Evolutionary conservation across 2,113 vertebrate genomes (phyloP).

Genomic region (Barnardius zonarius): DNA sequence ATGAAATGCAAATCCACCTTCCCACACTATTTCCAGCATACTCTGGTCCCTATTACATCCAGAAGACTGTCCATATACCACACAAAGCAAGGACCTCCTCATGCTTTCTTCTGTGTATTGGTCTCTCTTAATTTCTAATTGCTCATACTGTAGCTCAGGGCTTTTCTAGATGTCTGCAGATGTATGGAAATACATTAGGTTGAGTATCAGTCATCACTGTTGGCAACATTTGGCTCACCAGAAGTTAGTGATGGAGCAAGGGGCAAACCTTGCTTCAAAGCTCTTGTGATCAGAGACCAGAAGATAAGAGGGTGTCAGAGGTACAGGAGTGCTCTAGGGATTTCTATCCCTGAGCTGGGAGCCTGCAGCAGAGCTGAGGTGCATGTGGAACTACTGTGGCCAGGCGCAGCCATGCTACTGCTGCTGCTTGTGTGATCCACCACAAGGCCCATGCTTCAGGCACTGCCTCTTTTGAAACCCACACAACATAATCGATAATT

Average conservation of each 20-base stretch:
- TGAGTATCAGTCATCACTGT: not conserved
- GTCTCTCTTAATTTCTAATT: not conserved
- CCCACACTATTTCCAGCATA: not conserved
- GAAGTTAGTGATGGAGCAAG: not conserved
- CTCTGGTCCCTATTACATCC: not conserved
- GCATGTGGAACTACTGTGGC: not conserved
- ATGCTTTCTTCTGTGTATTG: not conserved
- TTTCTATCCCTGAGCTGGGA: not conserved
- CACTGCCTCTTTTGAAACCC: constrained; percentile 30
- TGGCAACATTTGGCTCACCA: not conserved
- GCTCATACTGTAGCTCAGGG: not conserved
- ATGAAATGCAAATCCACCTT: not conserved
- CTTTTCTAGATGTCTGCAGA: not conserved
- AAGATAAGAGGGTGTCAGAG: not conserved
- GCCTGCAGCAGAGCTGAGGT: not conserved
- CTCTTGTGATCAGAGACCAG: not conserved
- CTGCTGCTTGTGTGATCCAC: not conserved
- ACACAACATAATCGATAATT: constrained; percentile 38
- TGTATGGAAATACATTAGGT: not conserved
- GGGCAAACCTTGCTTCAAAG: not conserved
- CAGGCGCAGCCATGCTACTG: not conserved
- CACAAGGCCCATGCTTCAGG: not conserved
- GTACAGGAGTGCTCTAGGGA: not conserved
- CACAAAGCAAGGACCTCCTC: not conserved
- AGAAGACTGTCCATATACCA: not conserved